These are phyloP conservation scores for Frankliniella intonsa DNA, from an alignment of 2,888 invertebrate genomes.

Conservation along the genomic window DNA sequence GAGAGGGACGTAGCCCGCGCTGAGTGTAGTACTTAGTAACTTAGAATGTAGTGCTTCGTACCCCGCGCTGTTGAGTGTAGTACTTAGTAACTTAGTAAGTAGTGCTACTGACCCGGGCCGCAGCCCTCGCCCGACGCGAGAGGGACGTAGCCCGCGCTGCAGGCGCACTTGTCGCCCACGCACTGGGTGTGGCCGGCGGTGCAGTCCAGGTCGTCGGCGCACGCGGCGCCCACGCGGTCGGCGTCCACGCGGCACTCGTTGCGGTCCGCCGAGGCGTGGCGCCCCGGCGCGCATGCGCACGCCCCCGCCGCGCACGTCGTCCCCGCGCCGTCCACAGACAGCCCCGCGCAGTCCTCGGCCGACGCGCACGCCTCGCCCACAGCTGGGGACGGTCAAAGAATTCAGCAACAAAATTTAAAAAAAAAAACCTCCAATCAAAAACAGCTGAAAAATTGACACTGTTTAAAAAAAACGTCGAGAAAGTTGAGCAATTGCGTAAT, in stretches of 20 bases:
- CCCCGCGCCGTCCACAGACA: conserved; percentile 40
- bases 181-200: conserved; percentile 32
- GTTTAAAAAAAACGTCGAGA: background rate
- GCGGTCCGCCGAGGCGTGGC: conserved; percentile 48
- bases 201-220: conserved; percentile 41
- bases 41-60: no score
- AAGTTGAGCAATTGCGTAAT: no score
- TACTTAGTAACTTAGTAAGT: no score
- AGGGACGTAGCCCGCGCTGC: conserved; percentile 32
- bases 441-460: no score
- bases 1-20: conserved; percentile 32
- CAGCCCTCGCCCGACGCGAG: conserved; percentile 32
- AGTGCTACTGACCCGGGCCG: conserved; percentile 30
- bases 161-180: conserved; percentile 32
- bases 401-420: no score
- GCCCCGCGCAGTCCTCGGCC: conserved; percentile 48
- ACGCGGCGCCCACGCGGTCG: conserved; percentile 39
- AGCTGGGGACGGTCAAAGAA: background rate
- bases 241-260: conserved; percentile 41
- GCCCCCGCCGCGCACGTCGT: conserved; percentile 47
- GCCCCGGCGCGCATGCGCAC: conserved; percentile 50
- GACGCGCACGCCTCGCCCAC: background rate
- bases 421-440: no score
- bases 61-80: no score
- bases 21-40: no score